These are phyloP conservation scores for Polyodon spathula DNA, from an alignment of 2,113 vertebrate species.

Conservation along the genomic window DNA sequence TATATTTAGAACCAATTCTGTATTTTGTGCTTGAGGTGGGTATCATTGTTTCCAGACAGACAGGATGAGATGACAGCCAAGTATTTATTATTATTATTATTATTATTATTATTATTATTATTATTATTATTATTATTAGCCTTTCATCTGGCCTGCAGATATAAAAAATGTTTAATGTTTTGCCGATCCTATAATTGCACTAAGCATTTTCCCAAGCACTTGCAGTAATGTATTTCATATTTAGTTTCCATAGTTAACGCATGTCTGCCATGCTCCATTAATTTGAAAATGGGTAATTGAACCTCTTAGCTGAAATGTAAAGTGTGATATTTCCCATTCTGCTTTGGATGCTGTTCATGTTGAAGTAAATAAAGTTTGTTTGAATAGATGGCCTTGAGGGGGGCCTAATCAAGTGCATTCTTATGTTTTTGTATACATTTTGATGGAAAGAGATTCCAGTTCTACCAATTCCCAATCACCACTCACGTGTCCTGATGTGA, in stretches of 20 bases:
- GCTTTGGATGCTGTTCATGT: background rate
- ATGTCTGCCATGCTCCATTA: slow-evolving; percentile 6
- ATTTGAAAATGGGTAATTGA: slow-evolving; percentile 4
- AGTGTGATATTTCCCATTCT: background rate
- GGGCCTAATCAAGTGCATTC: background rate
- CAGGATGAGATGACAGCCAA: too few species aligned
- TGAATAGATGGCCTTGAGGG: background rate
- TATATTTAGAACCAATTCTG: too few species aligned
- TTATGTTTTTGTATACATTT: too few species aligned
- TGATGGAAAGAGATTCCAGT: too few species aligned
- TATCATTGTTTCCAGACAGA: too few species aligned
- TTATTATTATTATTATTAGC: too few species aligned
- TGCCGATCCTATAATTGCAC: background rate
- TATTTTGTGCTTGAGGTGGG: too few species aligned
- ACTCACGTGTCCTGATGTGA: too few species aligned
- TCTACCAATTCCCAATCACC: too few species aligned
- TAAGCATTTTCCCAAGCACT: background rate
- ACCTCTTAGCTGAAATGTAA: background rate
- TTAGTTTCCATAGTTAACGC: background rate
- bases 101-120: too few species aligned
- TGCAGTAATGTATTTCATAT: background rate
- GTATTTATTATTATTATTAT: too few species aligned
- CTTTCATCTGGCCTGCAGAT: background rate
- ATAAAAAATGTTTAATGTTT: background rate
- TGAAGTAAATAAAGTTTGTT: background rate